Conservation (phyloP, 2,888 invertebrate genomes). For the Chymomyza procnemis region DNA sequence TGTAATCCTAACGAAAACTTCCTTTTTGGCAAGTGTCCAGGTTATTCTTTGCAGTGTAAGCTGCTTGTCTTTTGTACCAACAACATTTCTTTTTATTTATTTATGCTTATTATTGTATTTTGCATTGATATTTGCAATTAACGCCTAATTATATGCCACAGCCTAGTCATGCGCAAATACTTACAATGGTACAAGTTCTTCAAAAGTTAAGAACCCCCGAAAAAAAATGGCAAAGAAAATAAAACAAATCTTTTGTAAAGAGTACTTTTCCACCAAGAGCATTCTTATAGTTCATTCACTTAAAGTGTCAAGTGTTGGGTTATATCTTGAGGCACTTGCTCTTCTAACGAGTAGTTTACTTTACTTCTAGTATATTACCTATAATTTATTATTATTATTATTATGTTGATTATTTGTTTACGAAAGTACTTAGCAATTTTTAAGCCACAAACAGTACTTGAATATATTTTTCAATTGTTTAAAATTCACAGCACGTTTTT, state of each 20-base stretch:
- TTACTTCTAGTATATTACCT: neutral
- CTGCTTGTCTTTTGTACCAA: neutral
- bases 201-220: neutral
- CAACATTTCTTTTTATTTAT: neutral
- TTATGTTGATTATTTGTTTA: constrained; percentile 57
- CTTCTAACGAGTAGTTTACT: neutral
- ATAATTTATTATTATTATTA: neutral
- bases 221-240: no score
- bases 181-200: neutral
- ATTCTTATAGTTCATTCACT: constrained; percentile 36
- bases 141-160: constrained; percentile 53
- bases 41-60: neutral
- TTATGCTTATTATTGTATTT: neutral
- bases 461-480: constrained; percentile 56
- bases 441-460: constrained; percentile 25
- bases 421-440: constrained; percentile 62
- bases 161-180: constrained; percentile 25
- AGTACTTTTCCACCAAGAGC: constrained; percentile 19
- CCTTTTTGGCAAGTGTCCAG: neutral
- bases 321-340: neutral
- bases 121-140: constrained; percentile 62
- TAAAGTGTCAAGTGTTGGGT: constrained; percentile 61
- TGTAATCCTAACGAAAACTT: no score
- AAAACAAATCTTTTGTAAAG: constrained; percentile 23
- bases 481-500: constrained; percentile 52